Evolutionary conservation across 2,888 invertebrate species (phyloP), one percentile per base, ranked within the genome.

Genomic region (Salpingus planirostris): DNA sequence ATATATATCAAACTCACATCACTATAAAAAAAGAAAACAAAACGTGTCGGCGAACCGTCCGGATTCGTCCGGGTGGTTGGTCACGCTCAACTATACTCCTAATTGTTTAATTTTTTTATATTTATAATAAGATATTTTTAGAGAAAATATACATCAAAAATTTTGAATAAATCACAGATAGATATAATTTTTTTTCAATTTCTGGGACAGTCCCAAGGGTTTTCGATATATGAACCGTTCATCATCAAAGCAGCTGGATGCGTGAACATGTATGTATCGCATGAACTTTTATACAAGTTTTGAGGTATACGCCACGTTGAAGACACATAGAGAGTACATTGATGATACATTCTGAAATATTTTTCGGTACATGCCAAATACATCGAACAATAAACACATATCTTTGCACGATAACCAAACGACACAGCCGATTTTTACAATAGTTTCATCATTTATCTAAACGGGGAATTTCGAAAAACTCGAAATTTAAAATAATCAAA

Each of bases 121-220:
- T 61, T 54, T 59, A 61, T 61, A 60, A 61, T 65, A 67, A 67
- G 66, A 66, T 66, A 67, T 67, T 63, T 65, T 67, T 69, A 69
- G 69, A 69, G 69, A 69, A 70, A 69, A 69, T 70, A 70, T 69
- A 70, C 69, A 69, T 69, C 66, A 68, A 69, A 66, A 69, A 69
- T 69, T 70, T 69, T 68, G 69, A 67, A 67, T 67, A 65, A 69
- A 70, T 70, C 70, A 70, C 70, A 70, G 70, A 69, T 67, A 69
- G 69, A 66, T 65, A 66, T 66, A 66, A 66, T 67, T 67, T 65
- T 60, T 49, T 52, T 49, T 59, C 57, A 59, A 60, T 58, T 55
- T 50, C 49, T 54, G 57, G 59, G 52, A 50, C 44, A 49, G 50
- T 46, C 47, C 56, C 57, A 52, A 51, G 53, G 52, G 53, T 50